phyloP scores from a whole-genome alignment of 2,888 invertebrate genomes.

The Leptodirus hochenwartii region DNA sequence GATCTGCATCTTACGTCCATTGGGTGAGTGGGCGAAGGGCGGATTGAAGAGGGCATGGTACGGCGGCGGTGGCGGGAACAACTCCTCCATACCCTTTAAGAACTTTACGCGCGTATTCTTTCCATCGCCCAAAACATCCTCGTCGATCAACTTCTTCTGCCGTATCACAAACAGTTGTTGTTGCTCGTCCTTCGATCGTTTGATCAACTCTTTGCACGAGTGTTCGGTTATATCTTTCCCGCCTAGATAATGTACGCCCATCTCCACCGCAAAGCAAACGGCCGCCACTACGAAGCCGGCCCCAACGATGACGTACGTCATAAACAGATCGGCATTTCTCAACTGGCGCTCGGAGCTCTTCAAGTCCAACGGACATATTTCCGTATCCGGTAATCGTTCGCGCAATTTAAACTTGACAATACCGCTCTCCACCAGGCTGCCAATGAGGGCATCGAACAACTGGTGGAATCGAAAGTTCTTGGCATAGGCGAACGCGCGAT shows the following conservation, averaged over 20 bases:
- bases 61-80: constrained; percentile 37
- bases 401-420: constrained; percentile 48
- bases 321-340: constrained; percentile 53
- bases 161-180: neutral
- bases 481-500: constrained; percentile 57
- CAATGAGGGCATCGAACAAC: constrained; percentile 51
- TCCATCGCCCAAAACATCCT: no score
- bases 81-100: no score
- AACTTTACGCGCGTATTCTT: no score
- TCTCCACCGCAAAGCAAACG: constrained; percentile 47
- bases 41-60: constrained; percentile 41
- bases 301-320: constrained; percentile 62
- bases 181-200: no score
- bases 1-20: constrained; percentile 31
- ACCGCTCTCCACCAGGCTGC: constrained; percentile 53
- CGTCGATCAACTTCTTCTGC: constrained; percentile 1
- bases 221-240: no score
- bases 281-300: constrained; percentile 47
- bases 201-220: no score
- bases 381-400: constrained; percentile 47
- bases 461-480: constrained; percentile 36
- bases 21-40: constrained; percentile 17
- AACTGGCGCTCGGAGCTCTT: constrained; percentile 64
- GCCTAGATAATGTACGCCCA: constrained; percentile 21
- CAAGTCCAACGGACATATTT: constrained; percentile 65